Percentiles rank a stretch among this genome's conserved stretches.
Conservation (phyloP, 2,113 vertebrate genomes). For the Psittacula cyanocephala region DNA sequence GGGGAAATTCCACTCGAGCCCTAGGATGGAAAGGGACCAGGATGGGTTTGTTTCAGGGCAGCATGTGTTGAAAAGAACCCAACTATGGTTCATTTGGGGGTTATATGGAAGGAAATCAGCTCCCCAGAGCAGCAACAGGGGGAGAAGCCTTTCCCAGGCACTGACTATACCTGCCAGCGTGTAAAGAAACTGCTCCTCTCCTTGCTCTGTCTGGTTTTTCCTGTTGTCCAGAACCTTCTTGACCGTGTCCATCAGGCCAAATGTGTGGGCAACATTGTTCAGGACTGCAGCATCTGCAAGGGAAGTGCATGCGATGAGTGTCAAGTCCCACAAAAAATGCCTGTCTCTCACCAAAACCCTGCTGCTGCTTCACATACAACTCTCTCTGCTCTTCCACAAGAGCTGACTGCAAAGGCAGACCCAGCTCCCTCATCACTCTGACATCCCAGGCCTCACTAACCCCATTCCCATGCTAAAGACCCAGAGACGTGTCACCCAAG, state of each 20-base stretch:
- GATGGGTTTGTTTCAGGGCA: not conserved
- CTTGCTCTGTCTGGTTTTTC: constrained; percentile 86
- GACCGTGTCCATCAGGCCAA: constrained; percentile 91
- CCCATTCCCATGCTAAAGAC: not conserved
- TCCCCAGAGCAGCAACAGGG: not conserved
- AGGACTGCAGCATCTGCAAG: constrained; percentile 91
- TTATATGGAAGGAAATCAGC: not conserved
- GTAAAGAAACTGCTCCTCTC: constrained; percentile 87
- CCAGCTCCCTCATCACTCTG: not conserved
- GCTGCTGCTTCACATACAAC: not conserved
- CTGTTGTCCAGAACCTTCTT: constrained; percentile 90
- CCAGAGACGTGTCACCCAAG: not conserved
- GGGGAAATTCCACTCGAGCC: not conserved
- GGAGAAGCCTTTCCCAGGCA: not conserved
- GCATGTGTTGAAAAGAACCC: not conserved
- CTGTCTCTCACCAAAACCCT: not conserved
- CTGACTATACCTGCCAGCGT: constrained; percentile 79
- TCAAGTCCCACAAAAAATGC: not conserved
- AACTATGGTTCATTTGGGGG: not conserved
- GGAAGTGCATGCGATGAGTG: not conserved
- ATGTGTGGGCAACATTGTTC: constrained; percentile 93
- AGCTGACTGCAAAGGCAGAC: not conserved
- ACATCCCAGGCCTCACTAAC: not conserved
- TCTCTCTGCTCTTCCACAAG: not conserved
- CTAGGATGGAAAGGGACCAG: not conserved